A percentile compares a stretch with the other conserved stretches of the same genome.
Evolutionary conservation across 2,888 invertebrate genomes (phyloP).

Genomic region (Aspidiotus destructor): DNA sequence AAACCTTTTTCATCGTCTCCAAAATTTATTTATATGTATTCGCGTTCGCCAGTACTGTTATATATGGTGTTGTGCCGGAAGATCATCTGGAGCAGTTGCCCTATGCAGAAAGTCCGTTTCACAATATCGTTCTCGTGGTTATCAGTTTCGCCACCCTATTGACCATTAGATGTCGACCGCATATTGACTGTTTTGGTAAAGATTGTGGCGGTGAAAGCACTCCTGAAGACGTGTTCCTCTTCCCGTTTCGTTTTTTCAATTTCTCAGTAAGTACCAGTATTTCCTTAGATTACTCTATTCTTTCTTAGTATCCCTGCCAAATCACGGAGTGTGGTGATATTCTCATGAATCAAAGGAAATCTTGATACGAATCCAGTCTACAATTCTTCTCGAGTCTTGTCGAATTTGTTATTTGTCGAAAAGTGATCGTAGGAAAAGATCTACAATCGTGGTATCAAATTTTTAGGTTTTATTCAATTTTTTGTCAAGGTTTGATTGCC

Average conservation of each 20-base stretch:
- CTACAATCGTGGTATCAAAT: too few relatives aligned
- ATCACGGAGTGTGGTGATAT: too few relatives aligned
- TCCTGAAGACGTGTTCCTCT: slow-evolving; percentile 7
- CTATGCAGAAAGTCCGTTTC: not conserved
- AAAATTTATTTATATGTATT: slow-evolving; percentile 4
- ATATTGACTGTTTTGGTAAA: not conserved
- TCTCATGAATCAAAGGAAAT: too few relatives aligned
- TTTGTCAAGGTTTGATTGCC: too few relatives aligned
- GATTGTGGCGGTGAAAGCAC: not conserved
- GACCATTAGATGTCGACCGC: not conserved
- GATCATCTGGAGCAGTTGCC: not conserved
- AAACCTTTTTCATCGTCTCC: not conserved
- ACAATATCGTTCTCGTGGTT: not conserved
- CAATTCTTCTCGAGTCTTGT: too few relatives aligned
- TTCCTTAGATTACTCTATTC: not conserved
- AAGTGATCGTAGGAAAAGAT: too few relatives aligned
- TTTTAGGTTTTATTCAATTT: too few relatives aligned
- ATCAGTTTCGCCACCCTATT: not conserved
- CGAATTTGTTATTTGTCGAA: too few relatives aligned
- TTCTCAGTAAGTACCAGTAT: slow-evolving; percentile 9
- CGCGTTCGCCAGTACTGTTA: not conserved
- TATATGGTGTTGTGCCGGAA: slow-evolving; percentile 2
- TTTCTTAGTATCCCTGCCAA: too few relatives aligned
- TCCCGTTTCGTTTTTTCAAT: not conserved
- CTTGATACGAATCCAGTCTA: too few relatives aligned